Base-by-base conservation (phyloP, 2,113 vertebrate species). In the Nycticryphes semicollaris region DNA sequence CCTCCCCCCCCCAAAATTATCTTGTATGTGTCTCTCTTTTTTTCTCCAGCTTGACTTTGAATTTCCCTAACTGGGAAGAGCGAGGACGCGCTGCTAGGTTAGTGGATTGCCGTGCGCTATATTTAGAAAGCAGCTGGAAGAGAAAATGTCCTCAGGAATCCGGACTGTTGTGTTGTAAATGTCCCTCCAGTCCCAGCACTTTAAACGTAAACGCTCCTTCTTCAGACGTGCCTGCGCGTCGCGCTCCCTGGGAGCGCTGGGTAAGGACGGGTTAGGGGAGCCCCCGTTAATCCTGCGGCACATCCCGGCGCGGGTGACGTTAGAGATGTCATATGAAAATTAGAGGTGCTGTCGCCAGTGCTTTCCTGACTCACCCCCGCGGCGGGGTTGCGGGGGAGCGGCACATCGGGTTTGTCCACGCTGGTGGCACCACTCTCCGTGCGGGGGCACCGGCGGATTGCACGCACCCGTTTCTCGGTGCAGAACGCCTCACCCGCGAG, bases 91-190 rank as follows among this genome's bases (percentile, higher is more conserved):
- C 50, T 41, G 47, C 59, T 57, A 23, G 72, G 24, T 50, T 50
- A 70, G 39, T 7, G 88, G 57, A 39, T 7, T 81, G 68, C 67
- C 74, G 17, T 25, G 41, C 10, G 14, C 91, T 87, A 47, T 68
- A 48, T 95, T 96, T 94, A 89, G 81, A 84, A 89, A 89, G 56
- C 60, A 75, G 69, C 81, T 43, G 20, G 93, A 87, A 93, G 47
- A 84, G 69, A 74, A 86, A 64, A 90, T 6, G 73, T 93, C 37
- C 79, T 92, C 57, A 79, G 77, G 85, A 92, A 89, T 67, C 66
- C 53, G 63, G 81, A 10, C 45, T 31, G 67, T 33, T 90, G 79
- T 94, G 91, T 59, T 95, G 76, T 67, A 63, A 63, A 78, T n/a
- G 37, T 41, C 84, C 74, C 77, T 75, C 37, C 74, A 30, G 93